Percentiles rank a stretch among this genome's conserved stretches.
Conservation (phyloP, 2,113 vertebrate genomes). For the Ciconia maguari region DNA sequence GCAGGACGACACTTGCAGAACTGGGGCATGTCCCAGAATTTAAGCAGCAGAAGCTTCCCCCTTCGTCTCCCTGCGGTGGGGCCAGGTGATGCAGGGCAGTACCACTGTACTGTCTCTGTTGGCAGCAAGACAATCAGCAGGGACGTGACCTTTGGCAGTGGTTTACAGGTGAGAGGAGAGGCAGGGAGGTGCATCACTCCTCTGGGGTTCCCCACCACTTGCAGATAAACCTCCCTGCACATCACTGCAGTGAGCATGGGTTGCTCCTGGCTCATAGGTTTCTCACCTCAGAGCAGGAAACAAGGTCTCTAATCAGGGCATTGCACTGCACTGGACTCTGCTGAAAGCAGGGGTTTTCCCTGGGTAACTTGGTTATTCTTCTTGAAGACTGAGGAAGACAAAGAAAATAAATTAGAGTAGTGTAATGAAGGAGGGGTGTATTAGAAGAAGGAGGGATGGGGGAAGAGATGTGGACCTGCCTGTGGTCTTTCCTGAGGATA, state of each 20-base stretch:
- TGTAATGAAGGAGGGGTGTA: background rate
- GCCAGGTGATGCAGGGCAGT: conserved; percentile 60
- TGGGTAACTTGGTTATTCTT: background rate
- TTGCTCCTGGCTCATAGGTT: background rate
- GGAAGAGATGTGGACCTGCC: background rate
- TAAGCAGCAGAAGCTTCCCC: conserved; percentile 45
- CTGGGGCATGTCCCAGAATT: background rate
- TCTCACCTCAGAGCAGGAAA: background rate
- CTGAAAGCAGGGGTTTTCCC: background rate
- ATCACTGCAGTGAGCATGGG: background rate
- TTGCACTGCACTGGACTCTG: background rate
- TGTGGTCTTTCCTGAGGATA: background rate
- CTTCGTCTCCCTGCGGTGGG: conserved; percentile 57
- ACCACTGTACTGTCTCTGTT: conserved; percentile 55
- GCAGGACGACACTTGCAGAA: conserved; percentile 10
- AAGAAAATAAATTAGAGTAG: background rate
- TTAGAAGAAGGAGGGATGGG: background rate
- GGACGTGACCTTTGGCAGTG: conserved; percentile 57
- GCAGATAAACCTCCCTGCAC: background rate
- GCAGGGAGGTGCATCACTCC: background rate
- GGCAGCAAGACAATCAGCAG: conserved; percentile 45
- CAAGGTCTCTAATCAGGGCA: background rate
- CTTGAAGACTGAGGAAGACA: background rate
- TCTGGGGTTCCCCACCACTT: background rate
- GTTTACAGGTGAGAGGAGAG: conserved; percentile 72